These are phyloP conservation scores for Ifrita kowaldi DNA, from an alignment of 2,113 vertebrate species.

Conservation along the genomic window DNA sequence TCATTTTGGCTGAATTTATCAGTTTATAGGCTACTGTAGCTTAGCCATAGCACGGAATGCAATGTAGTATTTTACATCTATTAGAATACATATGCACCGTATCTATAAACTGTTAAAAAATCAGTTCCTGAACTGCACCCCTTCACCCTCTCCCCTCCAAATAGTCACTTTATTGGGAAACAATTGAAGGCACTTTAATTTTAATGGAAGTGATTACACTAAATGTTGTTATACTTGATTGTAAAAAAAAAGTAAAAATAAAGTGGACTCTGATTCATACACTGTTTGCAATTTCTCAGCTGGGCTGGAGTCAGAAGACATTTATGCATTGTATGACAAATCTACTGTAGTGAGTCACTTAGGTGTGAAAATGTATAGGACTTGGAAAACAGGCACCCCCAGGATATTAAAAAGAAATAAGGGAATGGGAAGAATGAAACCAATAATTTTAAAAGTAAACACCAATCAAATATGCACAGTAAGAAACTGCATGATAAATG, in stretches of 20 bases:
- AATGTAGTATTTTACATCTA: constrained; percentile 45
- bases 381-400: not conserved
- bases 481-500: constrained; percentile 48
- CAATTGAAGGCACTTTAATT: constrained; percentile 23
- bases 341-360: constrained; percentile 19
- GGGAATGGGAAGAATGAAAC: not conserved
- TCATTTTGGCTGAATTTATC: constrained; percentile 48
- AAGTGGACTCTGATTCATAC: not conserved
- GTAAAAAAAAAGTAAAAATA: not conserved
- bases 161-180: constrained; percentile 15
- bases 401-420: not conserved
- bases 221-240: not conserved
- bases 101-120: constrained; percentile 32
- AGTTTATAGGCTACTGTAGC: constrained; percentile 36
- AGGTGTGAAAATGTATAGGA: not conserved
- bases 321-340: not conserved
- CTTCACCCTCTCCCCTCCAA: not conserved
- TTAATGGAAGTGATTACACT: not conserved
- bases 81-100: constrained; percentile 14
- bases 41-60: constrained; percentile 54
- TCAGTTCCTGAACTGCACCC: not conserved
- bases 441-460: constrained; percentile 17
- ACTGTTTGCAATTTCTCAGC: not conserved
- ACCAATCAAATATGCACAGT: constrained; percentile 36
- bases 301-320: not conserved